phyloP scores from a whole-genome alignment of 2,797 vertebrate species.

The Peromyscus aztecus region DNA sequence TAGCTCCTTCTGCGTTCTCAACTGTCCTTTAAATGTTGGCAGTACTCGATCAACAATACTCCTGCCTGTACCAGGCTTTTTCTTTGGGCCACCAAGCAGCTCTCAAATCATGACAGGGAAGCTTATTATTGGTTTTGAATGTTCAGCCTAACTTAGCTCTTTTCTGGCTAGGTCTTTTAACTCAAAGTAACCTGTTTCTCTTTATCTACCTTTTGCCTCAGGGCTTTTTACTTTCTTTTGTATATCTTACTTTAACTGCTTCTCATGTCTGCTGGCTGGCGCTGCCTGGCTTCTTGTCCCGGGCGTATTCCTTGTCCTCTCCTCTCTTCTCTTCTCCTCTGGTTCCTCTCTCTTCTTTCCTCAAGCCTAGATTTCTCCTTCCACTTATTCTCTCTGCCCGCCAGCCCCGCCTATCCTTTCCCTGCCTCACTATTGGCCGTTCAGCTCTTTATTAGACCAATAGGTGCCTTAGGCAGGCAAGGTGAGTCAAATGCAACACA shows the following conservation, averaged over 20 bases:
- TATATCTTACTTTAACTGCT: not conserved
- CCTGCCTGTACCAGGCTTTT: not conserved
- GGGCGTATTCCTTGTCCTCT: not conserved
- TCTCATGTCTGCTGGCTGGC: not conserved
- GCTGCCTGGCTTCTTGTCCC: not conserved
- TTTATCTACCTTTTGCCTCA: not conserved
- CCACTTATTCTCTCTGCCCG: not conserved
- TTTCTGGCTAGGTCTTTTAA: not conserved
- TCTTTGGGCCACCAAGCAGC: not conserved
- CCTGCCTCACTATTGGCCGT: not conserved
- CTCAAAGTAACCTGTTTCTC: not conserved
- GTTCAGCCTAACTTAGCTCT: not conserved
- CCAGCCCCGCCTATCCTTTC: not conserved
- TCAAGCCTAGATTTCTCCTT: not conserved
- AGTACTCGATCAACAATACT: not conserved
- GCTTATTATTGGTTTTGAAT: not conserved
- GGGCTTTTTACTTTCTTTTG: not conserved
- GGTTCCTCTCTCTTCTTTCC: not conserved
- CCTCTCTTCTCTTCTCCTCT: not conserved
- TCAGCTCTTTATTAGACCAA: not conserved
- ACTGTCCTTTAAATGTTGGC: not conserved
- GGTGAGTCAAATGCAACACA: not conserved
- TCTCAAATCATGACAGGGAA: not conserved
- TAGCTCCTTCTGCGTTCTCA: not conserved
- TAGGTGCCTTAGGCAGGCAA: not conserved